phyloP scores from a whole-genome alignment of 2,113 vertebrate genomes.

The Pachyramphus minor region DNA sequence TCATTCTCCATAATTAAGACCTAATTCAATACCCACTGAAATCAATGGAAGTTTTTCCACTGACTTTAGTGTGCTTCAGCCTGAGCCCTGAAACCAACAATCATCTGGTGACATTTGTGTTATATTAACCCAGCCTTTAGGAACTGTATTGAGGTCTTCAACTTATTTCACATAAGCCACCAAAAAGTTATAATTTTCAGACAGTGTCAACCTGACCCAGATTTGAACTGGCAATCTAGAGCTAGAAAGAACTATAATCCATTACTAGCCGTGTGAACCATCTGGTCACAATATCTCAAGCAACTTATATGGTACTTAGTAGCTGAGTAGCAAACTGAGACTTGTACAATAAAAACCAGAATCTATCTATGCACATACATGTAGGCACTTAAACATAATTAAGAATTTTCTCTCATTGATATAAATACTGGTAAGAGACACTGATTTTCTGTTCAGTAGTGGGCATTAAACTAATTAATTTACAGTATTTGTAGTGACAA shows the following conservation, averaged over 20 bases:
- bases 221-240: slow-evolving; percentile 68
- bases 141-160: slow-evolving; percentile 51
- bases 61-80: neutral
- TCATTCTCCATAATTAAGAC: slow-evolving; percentile 40
- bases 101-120: slow-evolving; percentile 50
- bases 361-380: neutral
- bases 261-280: slow-evolving; percentile 41
- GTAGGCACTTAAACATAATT: neutral
- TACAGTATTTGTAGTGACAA: neutral
- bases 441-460: neutral
- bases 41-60: slow-evolving; percentile 32
- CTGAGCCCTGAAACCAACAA: slow-evolving; percentile 13
- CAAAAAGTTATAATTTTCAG: slow-evolving; percentile 61
- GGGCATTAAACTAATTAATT: neutral
- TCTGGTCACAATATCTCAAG: slow-evolving; percentile 43
- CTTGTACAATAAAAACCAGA: neutral
- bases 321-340: neutral
- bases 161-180: slow-evolving; percentile 57
- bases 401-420: neutral
- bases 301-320: slow-evolving; percentile 2
- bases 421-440: neutral
- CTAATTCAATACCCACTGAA: slow-evolving; percentile 14
- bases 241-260: slow-evolving; percentile 34
- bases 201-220: slow-evolving; percentile 60
- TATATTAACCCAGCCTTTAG: slow-evolving; percentile 52